These are phyloP conservation scores for Morelia viridis DNA, from an alignment of 2,797 vertebrate genomes.

Conservation along the genomic window DNA sequence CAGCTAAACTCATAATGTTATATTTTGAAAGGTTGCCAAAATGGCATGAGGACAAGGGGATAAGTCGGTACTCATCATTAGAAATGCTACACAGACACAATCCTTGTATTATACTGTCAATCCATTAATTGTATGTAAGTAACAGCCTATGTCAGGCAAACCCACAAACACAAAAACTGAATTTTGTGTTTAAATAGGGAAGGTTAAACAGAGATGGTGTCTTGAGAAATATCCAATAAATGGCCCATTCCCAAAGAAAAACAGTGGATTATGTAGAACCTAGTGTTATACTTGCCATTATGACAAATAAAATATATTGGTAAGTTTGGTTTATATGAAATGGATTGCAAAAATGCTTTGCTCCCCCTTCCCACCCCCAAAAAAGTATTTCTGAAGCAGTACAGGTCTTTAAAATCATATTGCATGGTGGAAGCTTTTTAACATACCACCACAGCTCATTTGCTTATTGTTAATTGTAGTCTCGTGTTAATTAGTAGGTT, in stretches of 20 bases:
- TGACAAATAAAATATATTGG: background rate
- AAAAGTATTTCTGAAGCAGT: background rate
- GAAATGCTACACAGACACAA: background rate
- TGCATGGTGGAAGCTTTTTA: background rate
- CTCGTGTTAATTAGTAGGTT: background rate
- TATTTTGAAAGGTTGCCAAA: background rate
- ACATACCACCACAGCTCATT: background rate
- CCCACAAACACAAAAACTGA: background rate
- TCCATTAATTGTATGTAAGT: background rate
- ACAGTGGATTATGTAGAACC: background rate
- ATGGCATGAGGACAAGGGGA: background rate
- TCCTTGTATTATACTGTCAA: background rate
- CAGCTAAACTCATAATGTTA: background rate
- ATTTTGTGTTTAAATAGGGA: background rate
- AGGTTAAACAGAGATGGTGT: background rate
- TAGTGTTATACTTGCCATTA: background rate
- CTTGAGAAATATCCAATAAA: background rate
- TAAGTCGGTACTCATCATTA: background rate
- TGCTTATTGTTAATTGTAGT: background rate
- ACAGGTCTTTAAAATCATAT: background rate
- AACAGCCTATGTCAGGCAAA: background rate
- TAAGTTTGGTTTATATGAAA: background rate
- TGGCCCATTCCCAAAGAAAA: background rate
- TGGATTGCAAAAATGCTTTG: background rate
- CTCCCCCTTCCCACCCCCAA: too few relatives aligned